Base-by-base conservation (phyloP, 2,888 invertebrate genomes). In the Drosophila subquinaria region DNA sequence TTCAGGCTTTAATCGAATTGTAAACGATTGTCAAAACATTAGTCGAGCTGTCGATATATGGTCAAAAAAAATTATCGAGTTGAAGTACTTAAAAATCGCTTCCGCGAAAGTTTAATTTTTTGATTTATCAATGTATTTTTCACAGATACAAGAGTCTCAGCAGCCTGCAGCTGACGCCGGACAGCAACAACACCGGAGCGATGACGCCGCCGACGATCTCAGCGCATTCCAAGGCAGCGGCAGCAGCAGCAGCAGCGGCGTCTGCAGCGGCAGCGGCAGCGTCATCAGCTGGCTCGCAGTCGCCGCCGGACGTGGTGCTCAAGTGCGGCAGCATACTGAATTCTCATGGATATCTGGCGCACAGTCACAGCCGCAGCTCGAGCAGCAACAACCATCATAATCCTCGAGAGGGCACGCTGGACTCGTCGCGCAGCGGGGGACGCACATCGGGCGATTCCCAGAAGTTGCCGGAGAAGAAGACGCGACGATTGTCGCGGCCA, bases 341-440 rank as follows among this genome's bases (percentile, higher is more conserved):
- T 55, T 56, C 81, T 30, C 90, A 86, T 33, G 85, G 85, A 23
- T 84, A 88, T 59, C 68, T 90, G 73, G 75, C 83, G 38, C 77
- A 64, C 50, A 56, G 48, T 70, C 69, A 69, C 71, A 77, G 88
- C 60, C 91, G 90, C 79, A 91, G 90, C 71, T 88, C 90, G 59
- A 92, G 89, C 81, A 87, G 83, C 68, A 88, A 94, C 93, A 92
- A 88, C 48, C 88, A 90, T 66, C 91, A 91, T 35, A 91, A 91
- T 82, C 91, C 93, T 60, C 93, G 96, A 42, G 96, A 96, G 90
- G 97, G 97, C 0, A 97, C 97, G n/a, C 94, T 97, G 76, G 97
- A 97, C 91, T 97, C 97, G 40, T 97, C 97, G 91, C 96, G 97
- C 93, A 97, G 97, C 30, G 97, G 97, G 38, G 97, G 97, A 1